These are phyloP conservation scores for Aphis craccivora DNA, from an alignment of 1,140 invertebrate species.

Conservation along the genomic window DNA sequence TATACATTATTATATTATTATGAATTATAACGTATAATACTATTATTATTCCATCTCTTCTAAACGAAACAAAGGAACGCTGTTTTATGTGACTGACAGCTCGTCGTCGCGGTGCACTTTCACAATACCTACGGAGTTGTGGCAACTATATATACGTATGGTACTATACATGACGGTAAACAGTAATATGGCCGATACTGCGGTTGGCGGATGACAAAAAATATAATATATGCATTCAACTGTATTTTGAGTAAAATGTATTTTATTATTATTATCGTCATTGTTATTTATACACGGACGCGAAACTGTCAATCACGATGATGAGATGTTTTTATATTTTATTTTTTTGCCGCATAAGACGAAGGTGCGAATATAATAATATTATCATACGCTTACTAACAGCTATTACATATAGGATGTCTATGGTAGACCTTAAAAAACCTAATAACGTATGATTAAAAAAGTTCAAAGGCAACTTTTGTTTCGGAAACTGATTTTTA, in stretches of 20 bases:
- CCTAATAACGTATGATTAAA: neutral
- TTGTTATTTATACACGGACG: neutral
- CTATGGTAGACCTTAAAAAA: neutral
- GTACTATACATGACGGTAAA: neutral
- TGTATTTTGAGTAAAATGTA: neutral
- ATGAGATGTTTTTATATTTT: conserved; percentile 8
- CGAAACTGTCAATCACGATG: neutral
- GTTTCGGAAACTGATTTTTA: neutral
- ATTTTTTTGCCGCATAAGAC: neutral
- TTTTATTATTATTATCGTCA: neutral
- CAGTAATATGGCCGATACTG: conserved; percentile 1
- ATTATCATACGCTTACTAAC: neutral
- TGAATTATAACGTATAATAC: neutral
- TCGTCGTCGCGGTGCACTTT: conserved; percentile 15
- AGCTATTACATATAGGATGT: neutral
- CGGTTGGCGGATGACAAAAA: neutral
- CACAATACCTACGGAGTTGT: neutral
- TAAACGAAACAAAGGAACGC: conserved; percentile 14
- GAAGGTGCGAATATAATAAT: neutral
- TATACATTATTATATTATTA: neutral
- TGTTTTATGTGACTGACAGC: conserved; percentile 15
- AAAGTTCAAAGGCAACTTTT: neutral
- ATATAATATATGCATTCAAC: conserved; percentile 6
- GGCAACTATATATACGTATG: neutral
- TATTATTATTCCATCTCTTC: neutral